These are phyloP conservation scores for Hystrix brachyura DNA, from an alignment of 2,113 vertebrate genomes.

Conservation along the genomic window DNA sequence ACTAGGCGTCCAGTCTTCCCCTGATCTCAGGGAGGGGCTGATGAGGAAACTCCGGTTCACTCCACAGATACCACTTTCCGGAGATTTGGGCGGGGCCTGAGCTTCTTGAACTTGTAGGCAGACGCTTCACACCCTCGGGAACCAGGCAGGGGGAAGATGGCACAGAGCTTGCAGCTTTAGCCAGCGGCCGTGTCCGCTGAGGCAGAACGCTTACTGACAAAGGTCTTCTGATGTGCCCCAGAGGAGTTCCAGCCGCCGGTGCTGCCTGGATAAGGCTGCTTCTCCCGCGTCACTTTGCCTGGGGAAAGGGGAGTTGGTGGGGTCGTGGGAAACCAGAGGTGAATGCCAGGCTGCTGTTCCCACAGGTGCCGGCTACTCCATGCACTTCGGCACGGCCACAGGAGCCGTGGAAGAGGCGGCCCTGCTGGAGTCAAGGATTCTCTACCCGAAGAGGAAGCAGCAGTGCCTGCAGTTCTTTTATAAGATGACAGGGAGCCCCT, in stretches of 20 bases:
- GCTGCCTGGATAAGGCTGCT: background rate
- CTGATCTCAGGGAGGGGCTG: background rate
- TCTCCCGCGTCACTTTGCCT: background rate
- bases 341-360: background rate
- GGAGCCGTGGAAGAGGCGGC: conserved; percentile 89
- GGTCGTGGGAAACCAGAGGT: background rate
- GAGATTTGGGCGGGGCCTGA: background rate
- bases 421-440: conserved; percentile 93
- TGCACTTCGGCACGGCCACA: conserved; percentile 90
- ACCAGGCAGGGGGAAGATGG: background rate
- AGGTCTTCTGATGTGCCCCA: background rate
- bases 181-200: background rate
- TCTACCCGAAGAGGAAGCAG: conserved; percentile 93
- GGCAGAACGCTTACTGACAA: no score
- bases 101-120: background rate
- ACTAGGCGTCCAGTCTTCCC: background rate
- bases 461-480: conserved; percentile 98
- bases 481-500: conserved; percentile 91
- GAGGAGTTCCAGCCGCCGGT: background rate
- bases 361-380: conserved; percentile 92
- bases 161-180: background rate
- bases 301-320: background rate
- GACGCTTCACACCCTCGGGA: background rate
- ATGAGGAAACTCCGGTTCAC: background rate
- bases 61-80: background rate